These are phyloP conservation scores for Orius laevigatus DNA, from an alignment of 1,140 invertebrate genomes.

Conservation along the genomic window DNA sequence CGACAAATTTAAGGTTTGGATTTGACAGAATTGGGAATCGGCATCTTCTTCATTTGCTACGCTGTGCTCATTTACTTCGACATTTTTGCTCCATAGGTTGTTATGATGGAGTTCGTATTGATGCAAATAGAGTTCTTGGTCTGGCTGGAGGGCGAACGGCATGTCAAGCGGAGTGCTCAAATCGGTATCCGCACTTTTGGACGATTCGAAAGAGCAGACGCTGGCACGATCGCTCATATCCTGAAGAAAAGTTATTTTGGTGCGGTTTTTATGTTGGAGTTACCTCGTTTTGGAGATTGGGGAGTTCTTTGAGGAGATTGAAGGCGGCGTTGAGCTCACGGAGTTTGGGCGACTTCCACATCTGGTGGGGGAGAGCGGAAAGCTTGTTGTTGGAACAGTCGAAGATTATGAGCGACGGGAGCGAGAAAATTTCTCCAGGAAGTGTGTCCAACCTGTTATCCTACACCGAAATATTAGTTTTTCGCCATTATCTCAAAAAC, in stretches of 20 bases:
- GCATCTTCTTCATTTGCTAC: constrained; percentile 27
- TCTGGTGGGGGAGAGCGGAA: constrained; percentile 60
- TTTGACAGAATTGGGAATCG: constrained; percentile 31
- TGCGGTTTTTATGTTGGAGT: background rate
- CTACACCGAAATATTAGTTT: constrained; percentile 30
- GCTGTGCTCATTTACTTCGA: constrained; percentile 53
- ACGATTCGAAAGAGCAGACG: constrained; percentile 21
- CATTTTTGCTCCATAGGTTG: constrained; percentile 51
- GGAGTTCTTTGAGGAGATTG: constrained; percentile 74
- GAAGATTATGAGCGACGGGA: constrained; percentile 63
- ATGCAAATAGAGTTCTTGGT: constrained; percentile 20
- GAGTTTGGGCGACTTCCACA: constrained; percentile 82
- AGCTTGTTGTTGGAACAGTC: constrained; percentile 91
- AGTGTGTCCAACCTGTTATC: constrained; percentile 71
- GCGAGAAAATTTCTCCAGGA: constrained; percentile 61
- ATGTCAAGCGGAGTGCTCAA: constrained; percentile 13
- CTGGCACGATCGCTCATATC: constrained; percentile 20
- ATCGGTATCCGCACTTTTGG: constrained; percentile 18
- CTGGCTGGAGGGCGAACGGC: constrained; percentile 3
- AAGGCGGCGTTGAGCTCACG: constrained; percentile 81
- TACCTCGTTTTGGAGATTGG: constrained; percentile 30
- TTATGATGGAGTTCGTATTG: constrained; percentile 39
- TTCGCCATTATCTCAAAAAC: no score
- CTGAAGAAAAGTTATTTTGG: constrained; percentile 12
- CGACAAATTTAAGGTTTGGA: constrained; percentile 66